A percentile compares a stretch with the other conserved stretches of the same genome.
Conservation (phyloP, 2,888 invertebrate genomes). For the Eremobia ochroleuca region DNA sequence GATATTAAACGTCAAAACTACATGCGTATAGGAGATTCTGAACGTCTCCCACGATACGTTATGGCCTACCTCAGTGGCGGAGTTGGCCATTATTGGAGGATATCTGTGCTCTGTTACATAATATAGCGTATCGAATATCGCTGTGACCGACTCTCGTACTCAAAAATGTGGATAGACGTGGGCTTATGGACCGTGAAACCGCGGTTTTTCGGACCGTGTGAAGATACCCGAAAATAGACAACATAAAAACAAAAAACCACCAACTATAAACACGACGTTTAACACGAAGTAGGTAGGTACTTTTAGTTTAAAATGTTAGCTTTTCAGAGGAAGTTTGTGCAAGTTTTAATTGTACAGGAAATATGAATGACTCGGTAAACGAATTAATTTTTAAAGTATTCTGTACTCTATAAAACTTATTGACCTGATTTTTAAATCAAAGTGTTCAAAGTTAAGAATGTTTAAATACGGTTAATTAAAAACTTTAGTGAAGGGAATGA, state of each 20-base stretch:
- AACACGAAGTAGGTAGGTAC: slow-evolving; percentile 10
- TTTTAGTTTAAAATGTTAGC: slow-evolving; percentile 51
- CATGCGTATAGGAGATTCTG: slow-evolving; percentile 72
- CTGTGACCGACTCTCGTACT: slow-evolving; percentile 71
- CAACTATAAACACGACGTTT: slow-evolving; percentile 31
- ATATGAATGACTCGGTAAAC: slow-evolving; percentile 52
- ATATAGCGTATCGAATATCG: slow-evolving; percentile 82
- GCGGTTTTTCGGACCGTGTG: slow-evolving; percentile 72
- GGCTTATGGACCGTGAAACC: slow-evolving; percentile 84
- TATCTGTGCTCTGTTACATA: slow-evolving; percentile 78
- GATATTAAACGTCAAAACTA: slow-evolving; percentile 80
- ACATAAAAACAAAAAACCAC: slow-evolving; percentile 33
- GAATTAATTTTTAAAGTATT: slow-evolving; percentile 59
- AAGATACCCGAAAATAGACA: slow-evolving; percentile 61
- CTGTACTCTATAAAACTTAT: slow-evolving; percentile 53
- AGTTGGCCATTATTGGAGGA: slow-evolving; percentile 78
- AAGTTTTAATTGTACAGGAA: slow-evolving; percentile 64
- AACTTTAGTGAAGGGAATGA: slow-evolving; percentile 46
- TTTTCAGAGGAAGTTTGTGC: slow-evolving; percentile 31
- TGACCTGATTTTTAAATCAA: slow-evolving; percentile 60
- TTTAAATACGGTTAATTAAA: slow-evolving; percentile 51
- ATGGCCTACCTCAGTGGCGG: slow-evolving; percentile 85
- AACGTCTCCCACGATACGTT: slow-evolving; percentile 81
- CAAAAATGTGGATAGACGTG: slow-evolving; percentile 79
- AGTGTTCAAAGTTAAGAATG: slow-evolving; percentile 49